Conservation (phyloP, 2,888 invertebrate genomes). For the Lypha dubia region DNA sequence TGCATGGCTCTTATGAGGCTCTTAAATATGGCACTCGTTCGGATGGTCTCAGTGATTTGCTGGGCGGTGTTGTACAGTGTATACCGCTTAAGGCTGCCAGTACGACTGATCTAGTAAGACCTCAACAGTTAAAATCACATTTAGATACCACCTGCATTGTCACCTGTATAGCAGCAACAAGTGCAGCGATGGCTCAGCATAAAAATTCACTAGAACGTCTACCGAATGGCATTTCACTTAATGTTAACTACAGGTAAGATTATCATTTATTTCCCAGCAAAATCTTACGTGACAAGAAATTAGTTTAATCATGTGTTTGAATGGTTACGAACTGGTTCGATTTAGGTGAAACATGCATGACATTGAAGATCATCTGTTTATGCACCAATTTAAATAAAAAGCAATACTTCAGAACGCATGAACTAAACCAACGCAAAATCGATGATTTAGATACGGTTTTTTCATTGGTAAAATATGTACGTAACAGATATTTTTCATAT, state of each 20-base stretch:
- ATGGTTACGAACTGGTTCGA: no score
- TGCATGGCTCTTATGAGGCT: conserved; percentile 96
- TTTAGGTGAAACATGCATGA: no score
- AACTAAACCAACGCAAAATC: no score
- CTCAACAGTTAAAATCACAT: conserved; percentile 86
- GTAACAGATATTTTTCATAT: no score
- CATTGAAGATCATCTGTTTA: no score
- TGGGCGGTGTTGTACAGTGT: conserved; percentile 94
- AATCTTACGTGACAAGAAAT: no score
- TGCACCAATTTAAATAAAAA: no score
- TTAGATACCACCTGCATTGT: conserved; percentile 93
- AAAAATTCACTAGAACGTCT: conserved; percentile 87
- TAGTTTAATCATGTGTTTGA: no score
- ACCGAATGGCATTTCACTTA: conserved; percentile 88
- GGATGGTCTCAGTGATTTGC: conserved; percentile 94
- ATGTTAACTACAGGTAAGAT: conserved; percentile 88
- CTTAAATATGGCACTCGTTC: conserved; percentile 95
- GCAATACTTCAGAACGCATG: no score
- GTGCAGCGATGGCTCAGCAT: conserved; percentile 83
- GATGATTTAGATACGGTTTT: no score
- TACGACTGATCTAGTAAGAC: conserved; percentile 86
- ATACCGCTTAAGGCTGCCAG: conserved; percentile 86
- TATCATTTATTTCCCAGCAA: neutral
- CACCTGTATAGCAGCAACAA: conserved; percentile 87
- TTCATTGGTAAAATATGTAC: no score